These are phyloP conservation scores for Xenus cinereus DNA, from an alignment of 2,113 vertebrate genomes.

Conservation along the genomic window DNA sequence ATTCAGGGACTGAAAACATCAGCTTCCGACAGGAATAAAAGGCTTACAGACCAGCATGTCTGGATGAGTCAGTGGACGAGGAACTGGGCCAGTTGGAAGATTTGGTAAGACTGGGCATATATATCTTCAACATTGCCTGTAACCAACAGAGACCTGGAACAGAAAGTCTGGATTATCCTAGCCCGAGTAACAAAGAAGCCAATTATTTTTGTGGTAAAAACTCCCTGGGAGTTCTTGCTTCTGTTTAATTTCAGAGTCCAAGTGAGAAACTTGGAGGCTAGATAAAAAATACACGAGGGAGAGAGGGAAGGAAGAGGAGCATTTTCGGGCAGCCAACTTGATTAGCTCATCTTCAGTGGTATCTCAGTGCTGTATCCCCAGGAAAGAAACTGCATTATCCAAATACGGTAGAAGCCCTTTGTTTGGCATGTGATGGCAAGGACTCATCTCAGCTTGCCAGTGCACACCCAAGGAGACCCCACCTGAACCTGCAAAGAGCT, in stretches of 20 bases:
- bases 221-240: not conserved
- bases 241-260: not conserved
- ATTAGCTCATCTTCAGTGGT: not conserved
- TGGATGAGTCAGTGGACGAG: constrained; percentile 14
- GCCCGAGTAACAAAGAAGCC: not conserved
- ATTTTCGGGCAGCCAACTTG: not conserved
- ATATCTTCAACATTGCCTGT: not conserved
- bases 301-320: not conserved
- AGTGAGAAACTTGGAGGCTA: not conserved
- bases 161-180: not conserved
- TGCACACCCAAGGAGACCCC: not conserved
- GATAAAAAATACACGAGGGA: not conserved
- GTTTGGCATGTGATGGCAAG: not conserved
- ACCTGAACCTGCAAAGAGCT: not conserved
- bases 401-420: not conserved
- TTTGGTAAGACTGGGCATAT: constrained; percentile 23
- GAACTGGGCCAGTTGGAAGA: constrained; percentile 25
- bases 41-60: not conserved
- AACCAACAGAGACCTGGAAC: constrained; percentile 27
- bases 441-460: not conserved
- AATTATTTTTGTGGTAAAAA: not conserved
- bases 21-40: not conserved
- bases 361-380: accelerated
- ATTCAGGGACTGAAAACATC: not conserved
- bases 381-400: not conserved